phyloP scores from a whole-genome alignment of 2,797 vertebrate species.

The Ambastaia sidthimunki region DNA sequence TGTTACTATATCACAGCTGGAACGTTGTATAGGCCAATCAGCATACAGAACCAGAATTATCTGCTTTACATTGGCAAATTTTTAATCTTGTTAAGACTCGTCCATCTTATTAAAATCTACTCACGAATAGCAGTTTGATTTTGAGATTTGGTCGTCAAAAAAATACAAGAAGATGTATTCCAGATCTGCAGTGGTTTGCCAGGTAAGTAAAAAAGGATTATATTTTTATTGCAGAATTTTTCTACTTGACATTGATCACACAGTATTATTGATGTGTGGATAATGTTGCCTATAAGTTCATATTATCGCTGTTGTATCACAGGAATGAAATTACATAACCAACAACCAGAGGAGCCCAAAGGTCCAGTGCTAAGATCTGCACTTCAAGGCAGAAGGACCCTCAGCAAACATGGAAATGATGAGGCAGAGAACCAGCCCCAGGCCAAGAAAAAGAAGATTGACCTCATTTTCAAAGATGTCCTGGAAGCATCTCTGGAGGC shows the following conservation, averaged over 20 bases:
- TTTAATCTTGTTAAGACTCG: background rate
- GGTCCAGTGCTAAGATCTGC: conserved; percentile 73
- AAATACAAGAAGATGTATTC: conserved; percentile 58
- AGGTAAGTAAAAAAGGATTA: conserved; percentile 61
- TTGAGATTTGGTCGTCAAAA: conserved; percentile 52
- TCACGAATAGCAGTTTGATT: background rate
- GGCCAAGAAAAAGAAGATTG: conserved; percentile 93
- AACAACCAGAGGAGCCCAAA: conserved; percentile 77
- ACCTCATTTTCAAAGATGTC: conserved; percentile 94
- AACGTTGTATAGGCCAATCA: background rate
- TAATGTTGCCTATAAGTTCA: background rate
- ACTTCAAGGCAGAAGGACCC: conserved; percentile 80
- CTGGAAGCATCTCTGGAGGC: conserved; percentile 89
- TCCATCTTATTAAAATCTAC: background rate
- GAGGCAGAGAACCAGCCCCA: conserved; percentile 84
- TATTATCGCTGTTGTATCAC: conserved; percentile 54
- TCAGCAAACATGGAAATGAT: conserved; percentile 79
- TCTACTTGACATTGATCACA: background rate
- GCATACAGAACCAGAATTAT: background rate
- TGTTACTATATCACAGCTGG: too few species aligned
- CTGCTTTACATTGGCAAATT: background rate
- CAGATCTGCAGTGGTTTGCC: conserved; percentile 50
- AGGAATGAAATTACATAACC: conserved; percentile 76
- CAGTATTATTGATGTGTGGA: background rate
- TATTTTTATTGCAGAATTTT: background rate